These are phyloP conservation scores for Empis stercorea DNA, from an alignment of 2,888 invertebrate genomes.

Conservation along the genomic window DNA sequence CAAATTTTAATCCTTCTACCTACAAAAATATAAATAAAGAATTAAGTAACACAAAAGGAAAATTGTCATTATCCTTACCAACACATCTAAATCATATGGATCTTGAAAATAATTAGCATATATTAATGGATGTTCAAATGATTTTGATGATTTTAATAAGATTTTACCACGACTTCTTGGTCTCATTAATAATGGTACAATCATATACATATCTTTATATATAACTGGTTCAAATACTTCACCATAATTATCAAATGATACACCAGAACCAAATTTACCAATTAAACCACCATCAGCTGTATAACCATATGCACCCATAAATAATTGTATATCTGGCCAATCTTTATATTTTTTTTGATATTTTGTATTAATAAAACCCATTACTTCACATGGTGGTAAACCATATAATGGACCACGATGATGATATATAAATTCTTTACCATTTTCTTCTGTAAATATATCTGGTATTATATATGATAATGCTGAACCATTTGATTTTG, in stretches of 20 bases:
- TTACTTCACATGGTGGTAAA: slow-evolving; percentile 64
- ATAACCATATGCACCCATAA: slow-evolving; percentile 61
- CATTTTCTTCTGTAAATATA: slow-evolving; percentile 44
- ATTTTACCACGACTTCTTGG: slow-evolving; percentile 60
- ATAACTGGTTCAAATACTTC: slow-evolving; percentile 56
- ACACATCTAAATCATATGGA: slow-evolving; percentile 52
- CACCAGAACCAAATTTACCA: slow-evolving; percentile 52
- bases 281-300: slow-evolving; percentile 67
- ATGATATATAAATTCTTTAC: slow-evolving; percentile 48
- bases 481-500: slow-evolving; percentile 39
- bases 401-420: slow-evolving; percentile 56
- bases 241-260: slow-evolving; percentile 53
- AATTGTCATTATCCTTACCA: slow-evolving; percentile 42
- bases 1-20: slow-evolving; percentile 64
- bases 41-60: neutral
- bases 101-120: slow-evolving; percentile 75
- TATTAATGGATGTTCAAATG: slow-evolving; percentile 64
- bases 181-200: slow-evolving; percentile 56
- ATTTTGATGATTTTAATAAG: slow-evolving; percentile 52
- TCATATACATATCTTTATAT: slow-evolving; percentile 53
- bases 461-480: slow-evolving; percentile 58
- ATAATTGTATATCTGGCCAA: slow-evolving; percentile 69
- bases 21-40: slow-evolving; percentile 22
- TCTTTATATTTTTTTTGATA: slow-evolving; percentile 51
- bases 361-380: slow-evolving; percentile 65